Conservation (phyloP, 2,888 invertebrate genomes). For the Vanessa cardui region DNA sequence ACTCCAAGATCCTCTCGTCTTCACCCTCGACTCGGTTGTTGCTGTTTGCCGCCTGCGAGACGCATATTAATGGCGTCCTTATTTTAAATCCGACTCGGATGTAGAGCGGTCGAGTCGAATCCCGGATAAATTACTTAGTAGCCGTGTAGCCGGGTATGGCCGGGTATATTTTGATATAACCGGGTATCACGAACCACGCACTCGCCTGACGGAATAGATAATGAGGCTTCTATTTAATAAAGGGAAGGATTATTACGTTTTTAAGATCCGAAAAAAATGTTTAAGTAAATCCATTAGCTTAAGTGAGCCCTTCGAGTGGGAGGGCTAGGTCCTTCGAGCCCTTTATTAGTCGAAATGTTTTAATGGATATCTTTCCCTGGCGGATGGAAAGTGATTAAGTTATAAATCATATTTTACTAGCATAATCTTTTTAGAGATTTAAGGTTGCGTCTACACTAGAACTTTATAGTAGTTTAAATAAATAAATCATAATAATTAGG, state of each 20-base stretch:
- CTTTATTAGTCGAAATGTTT: slow-evolving; percentile 24
- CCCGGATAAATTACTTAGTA: slow-evolving; percentile 72
- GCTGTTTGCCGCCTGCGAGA: slow-evolving; percentile 62
- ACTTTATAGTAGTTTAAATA: too few relatives aligned
- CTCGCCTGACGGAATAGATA: slow-evolving; percentile 41
- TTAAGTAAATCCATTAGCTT: slow-evolving; percentile 36
- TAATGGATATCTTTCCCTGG: slow-evolving; percentile 17
- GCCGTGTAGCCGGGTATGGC: slow-evolving; percentile 39
- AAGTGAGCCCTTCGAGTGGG: slow-evolving; percentile 26
- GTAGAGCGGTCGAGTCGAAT: slow-evolving; percentile 67
- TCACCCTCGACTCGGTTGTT: slow-evolving; percentile 51
- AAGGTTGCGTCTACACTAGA: too few relatives aligned
- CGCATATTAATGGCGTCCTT: slow-evolving; percentile 73
- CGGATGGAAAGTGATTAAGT: slow-evolving; percentile 8
- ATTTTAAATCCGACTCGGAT: slow-evolving; percentile 66
- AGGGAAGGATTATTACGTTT: slow-evolving; percentile 32
- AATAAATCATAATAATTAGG: too few relatives aligned
- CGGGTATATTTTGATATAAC: slow-evolving; percentile 18
- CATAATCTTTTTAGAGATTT: neutral
- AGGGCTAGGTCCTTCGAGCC: slow-evolving; percentile 13
- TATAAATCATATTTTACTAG: slow-evolving; percentile 1
- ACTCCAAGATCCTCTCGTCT: slow-evolving; percentile 31
- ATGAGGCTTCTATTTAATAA: slow-evolving; percentile 36
- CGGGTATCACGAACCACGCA: slow-evolving; percentile 40
- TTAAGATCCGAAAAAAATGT: slow-evolving; percentile 31